Evolutionary conservation across 92 coral and sea anemone genomes (phyloP).

Genomic region (Porites divaricata): DNA sequence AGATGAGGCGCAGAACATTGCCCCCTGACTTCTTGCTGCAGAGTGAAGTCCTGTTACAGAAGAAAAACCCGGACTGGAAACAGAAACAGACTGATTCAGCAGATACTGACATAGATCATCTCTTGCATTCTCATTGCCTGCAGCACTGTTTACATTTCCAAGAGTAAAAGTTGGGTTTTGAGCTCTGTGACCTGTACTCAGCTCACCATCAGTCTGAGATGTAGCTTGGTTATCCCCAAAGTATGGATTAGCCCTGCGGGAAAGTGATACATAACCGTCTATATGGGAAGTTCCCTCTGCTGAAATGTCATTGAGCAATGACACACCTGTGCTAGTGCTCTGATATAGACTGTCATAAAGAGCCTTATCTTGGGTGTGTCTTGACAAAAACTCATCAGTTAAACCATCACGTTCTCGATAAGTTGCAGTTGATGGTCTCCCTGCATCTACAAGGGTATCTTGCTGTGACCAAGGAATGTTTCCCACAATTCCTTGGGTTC

Average conservation of each 20-base stretch:
- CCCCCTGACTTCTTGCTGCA: too few species aligned
- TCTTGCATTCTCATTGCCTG: too few species aligned
- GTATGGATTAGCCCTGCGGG: not conserved
- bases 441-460: not conserved
- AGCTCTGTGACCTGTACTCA: not conserved
- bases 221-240: constrained; percentile 1
- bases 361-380: not conserved
- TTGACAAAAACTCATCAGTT: not conserved
- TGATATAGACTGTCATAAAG: not conserved
- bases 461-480: not conserved
- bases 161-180: not conserved
- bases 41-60: not conserved
- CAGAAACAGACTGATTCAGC: too few species aligned
- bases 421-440: not conserved
- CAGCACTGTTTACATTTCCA: not conserved
- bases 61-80: not conserved
- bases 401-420: not conserved
- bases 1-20: too few species aligned
- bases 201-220: not conserved
- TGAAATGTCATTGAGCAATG: not conserved
- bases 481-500: too few species aligned
- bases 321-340: not conserved
- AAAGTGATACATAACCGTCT: not conserved
- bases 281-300: not conserved
- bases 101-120: too few species aligned